These are phyloP conservation scores for Drosophila ambigua DNA, from an alignment of 1,140 invertebrate genomes.

Conservation along the genomic window DNA sequence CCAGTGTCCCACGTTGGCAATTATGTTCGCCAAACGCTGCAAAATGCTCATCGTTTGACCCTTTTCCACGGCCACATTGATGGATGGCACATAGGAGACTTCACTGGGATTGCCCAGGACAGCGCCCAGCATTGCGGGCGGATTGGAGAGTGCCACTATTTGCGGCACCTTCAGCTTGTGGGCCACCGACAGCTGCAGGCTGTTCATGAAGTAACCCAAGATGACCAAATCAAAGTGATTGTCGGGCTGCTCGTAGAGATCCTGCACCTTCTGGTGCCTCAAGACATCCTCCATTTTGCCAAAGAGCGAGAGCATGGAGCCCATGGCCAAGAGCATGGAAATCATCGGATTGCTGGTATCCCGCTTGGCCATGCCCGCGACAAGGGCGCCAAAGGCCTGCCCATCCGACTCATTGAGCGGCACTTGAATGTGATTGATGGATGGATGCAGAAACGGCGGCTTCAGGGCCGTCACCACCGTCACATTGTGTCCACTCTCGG, in stretches of 20 bases:
- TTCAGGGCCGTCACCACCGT: conserved; percentile 62
- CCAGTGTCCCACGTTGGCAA: background rate
- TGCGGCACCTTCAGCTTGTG: conserved; percentile 65
- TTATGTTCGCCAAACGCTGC: conserved; percentile 35
- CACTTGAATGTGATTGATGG: conserved; percentile 51
- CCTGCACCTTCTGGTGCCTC: conserved; percentile 36
- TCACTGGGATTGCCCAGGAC: conserved; percentile 60
- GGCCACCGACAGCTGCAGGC: conserved; percentile 60
- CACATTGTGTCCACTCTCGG: conserved; percentile 70
- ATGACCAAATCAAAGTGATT: conserved; percentile 69
- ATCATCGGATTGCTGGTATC: conserved; percentile 27
- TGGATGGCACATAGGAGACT: conserved; percentile 54
- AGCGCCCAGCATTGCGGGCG: conserved; percentile 24
- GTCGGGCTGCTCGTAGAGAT: conserved; percentile 58
- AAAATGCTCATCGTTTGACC: conserved; percentile 27
- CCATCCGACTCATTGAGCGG: conserved; percentile 29
- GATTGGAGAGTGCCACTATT: conserved; percentile 39
- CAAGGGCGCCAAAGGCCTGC: background rate
- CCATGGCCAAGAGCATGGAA: conserved; percentile 15
- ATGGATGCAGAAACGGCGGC: conserved; percentile 49
- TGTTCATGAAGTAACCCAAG: conserved; percentile 66
- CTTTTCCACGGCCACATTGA: conserved; percentile 4
- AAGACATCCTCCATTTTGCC: conserved; percentile 42
- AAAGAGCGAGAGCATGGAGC: conserved; percentile 28
- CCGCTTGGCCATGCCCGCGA: conserved; percentile 16